phyloP scores from a whole-genome alignment of 2,113 vertebrate species.

The Tonatia bakeri region DNA sequence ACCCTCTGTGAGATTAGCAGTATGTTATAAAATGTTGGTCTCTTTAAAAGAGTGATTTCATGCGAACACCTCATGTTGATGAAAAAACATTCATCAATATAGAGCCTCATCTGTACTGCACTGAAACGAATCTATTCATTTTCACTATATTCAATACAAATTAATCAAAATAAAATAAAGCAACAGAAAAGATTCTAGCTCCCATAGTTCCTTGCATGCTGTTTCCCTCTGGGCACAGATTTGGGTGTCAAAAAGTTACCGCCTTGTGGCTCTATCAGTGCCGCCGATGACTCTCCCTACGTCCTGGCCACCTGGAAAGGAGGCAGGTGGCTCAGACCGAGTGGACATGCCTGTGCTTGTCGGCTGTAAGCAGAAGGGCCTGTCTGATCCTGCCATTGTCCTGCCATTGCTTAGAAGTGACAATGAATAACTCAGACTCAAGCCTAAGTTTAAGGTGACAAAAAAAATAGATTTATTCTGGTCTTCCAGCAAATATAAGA shows the following conservation, averaged over 20 bases:
- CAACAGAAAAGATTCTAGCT: neutral
- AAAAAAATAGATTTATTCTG: neutral
- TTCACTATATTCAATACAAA: neutral
- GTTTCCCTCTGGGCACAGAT: neutral
- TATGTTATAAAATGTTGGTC: neutral
- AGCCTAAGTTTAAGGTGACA: neutral
- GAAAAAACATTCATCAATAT: neutral
- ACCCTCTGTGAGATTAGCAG: neutral
- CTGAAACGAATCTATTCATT: neutral
- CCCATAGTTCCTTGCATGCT: neutral
- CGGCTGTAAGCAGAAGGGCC: neutral
- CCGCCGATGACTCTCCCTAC: rapidly evolving
- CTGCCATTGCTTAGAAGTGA: neutral
- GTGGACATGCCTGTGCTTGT: neutral
- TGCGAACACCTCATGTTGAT: neutral
- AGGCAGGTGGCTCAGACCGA: neutral
- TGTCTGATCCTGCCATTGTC: neutral
- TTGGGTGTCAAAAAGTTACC: neutral
- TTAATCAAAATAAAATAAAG: neutral
- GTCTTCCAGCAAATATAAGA: neutral
- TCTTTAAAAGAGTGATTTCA: neutral
- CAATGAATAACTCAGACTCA: neutral
- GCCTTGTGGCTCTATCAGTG: rapidly evolving
- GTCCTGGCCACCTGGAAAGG: neutral
- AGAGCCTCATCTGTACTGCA: neutral